Percentiles rank a stretch among this genome's conserved stretches.
Conservation (phyloP, 2,113 vertebrate species). For the Heterochromis multidens region DNA sequence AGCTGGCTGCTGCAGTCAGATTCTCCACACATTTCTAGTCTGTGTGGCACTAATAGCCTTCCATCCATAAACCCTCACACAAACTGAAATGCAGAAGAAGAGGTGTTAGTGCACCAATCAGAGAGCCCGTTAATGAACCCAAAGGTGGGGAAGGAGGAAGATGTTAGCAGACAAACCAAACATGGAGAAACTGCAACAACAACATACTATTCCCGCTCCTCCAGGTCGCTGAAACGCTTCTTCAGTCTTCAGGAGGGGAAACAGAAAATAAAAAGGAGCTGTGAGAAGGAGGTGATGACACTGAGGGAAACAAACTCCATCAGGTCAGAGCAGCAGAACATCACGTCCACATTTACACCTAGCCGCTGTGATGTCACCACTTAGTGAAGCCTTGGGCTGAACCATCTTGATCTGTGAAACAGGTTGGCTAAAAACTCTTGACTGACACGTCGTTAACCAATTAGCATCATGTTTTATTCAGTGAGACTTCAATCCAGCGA, state of each 20-base stretch:
- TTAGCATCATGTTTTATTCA: not conserved
- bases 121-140: constrained; percentile 25
- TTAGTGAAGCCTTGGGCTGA: not conserved
- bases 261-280: not conserved
- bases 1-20: not conserved
- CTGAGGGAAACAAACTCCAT: not conserved
- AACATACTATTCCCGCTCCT: constrained; percentile 93
- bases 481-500: too few species aligned
- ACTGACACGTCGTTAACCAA: not conserved
- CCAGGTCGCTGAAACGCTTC: constrained; percentile 64
- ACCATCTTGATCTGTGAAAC: too few species aligned
- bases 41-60: not conserved
- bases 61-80: not conserved
- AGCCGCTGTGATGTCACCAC: not conserved
- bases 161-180: constrained; percentile 18
- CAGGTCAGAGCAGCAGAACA: not conserved
- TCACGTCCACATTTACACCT: not conserved
- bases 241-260: constrained; percentile 61
- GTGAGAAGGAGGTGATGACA: not conserved
- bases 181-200: constrained; percentile 1
- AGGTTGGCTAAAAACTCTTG: rapidly evolving
- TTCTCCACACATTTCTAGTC: not conserved
- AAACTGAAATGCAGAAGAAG: constrained; percentile 4
- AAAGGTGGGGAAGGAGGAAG: not conserved
- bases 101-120: constrained; percentile 31